Base-by-base conservation (phyloP, 2,888 invertebrate genomes). In the Orthosia incerta region DNA sequence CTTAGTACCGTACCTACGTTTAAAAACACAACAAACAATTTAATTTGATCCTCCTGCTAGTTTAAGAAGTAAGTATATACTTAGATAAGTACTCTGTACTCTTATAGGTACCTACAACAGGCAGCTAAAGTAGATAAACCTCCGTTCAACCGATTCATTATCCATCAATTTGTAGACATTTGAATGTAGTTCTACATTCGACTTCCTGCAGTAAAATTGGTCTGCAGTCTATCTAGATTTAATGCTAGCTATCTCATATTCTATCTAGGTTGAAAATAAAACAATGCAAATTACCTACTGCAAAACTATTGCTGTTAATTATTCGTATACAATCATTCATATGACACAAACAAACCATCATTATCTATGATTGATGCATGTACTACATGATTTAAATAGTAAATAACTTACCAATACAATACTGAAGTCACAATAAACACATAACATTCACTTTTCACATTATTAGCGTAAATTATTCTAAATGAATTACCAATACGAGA, bases 401-500 rank as follows among this genome's bases (percentile, higher is more conserved):
- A 0, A 50, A 56, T 61, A 13, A 78, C 83, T 82, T 18, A 82
- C 83, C 83, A 55, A 50, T 57, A 9, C 1, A 18, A 50, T 13
- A 39, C 13, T 23, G 26, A 26, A 60, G 63, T 20, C 26, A 26
- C 59, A 51, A 0, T 15, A 20, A 46, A 48, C 46, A 77, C 59
- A 12, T 4, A 48, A 23, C 50, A 59, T 51, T 45, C 20, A 82
- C 63, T 56, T 82, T 12, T 57, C n/a, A 64, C 45, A 56, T 46
- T 51, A 50, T 66, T 53, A 5, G 3, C 9, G 48, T 76, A 74
- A 80, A 57, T 51, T 50, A 74, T 12, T 55, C 59, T 26, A 62
- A 82, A 56, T n/a, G 26, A 81, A 82, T 82, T 64, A 69, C 78
- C 78, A 59, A 68, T 77, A 26, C 45, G 45, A 68, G 48, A 68